Evolutionary conservation across 2,888 invertebrate genomes (phyloP), one percentile per base, ranked within the genome.

Genomic region (Himalopsyche anomala): DNA sequence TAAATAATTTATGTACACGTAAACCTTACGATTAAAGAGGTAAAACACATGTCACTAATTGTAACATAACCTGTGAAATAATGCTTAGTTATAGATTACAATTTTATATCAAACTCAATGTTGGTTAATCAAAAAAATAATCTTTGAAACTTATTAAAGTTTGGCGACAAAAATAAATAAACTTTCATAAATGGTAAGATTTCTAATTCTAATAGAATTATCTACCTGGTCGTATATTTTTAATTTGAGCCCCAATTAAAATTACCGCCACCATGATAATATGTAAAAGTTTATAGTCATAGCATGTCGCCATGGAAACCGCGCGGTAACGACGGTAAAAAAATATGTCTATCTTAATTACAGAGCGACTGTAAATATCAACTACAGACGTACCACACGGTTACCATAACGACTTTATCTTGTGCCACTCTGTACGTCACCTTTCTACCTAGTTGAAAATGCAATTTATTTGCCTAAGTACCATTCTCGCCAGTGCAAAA

Each of bases 391-490:
- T 62, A 62, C 62, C 6, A 5, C 19, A 19, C 2, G 28, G 62
- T 62, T 11, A 15, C 19, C 62, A 51, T 15, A 51, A n/a, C 19
- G 62, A 62, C 19, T 62, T 19, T 11, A 62, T 62, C 19, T 62
- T 56, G 19, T 62, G 19, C 62, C 62, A 19, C 62, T n/a, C 11
- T 19, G 5, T 62, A 15, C 17, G n/a, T 28, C 19, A 19, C 62
- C 62, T 19, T 2, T 5, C 62, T 62, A 19, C 62, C 9, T 2
- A 19, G 62, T 9, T 19, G 56, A 19, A 62, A 62, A 62, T 62
- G 62, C 62, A 62, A 62, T 62, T 6, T 62, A 28, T 62, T 62
- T 62, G 62, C 19, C 19, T 19, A 62, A 62, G 62, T 62, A 62
- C 19, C 28, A 8, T 15, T 15, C 51, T 51, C 4, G 8, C 51